A percentile compares a stretch with the other conserved stretches of the same genome.
These are phyloP conservation scores for Dryocosmus kuriphilus DNA, from an alignment of 2,888 invertebrate genomes.

Conservation along the genomic window DNA sequence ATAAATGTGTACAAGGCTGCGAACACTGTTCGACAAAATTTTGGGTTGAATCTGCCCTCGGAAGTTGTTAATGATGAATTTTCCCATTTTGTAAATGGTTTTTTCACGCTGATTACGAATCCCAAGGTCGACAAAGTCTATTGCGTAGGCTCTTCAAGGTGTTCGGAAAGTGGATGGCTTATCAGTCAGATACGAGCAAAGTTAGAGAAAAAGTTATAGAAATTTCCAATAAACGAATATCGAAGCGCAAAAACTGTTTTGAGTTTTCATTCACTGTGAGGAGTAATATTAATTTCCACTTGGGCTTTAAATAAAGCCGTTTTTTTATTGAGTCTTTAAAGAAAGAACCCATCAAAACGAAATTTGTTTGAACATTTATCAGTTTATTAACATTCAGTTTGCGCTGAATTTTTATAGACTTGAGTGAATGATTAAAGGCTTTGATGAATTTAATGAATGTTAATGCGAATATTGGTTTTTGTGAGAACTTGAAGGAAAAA, in stretches of 20 bases:
- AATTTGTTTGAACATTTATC: not conserved
- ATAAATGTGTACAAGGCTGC: constrained; percentile 7
- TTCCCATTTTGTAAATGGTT: constrained; percentile 29
- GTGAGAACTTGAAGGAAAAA: not conserved
- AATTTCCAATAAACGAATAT: not conserved
- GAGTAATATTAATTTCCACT: not conserved
- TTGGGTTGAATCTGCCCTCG: constrained; percentile 8
- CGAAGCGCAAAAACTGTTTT: not conserved
- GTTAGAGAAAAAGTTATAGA: not conserved
- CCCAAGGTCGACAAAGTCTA: constrained; percentile 37
- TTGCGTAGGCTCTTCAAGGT: not conserved
- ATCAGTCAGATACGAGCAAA: not conserved
- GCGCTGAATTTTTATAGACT: not conserved
- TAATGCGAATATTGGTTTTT: not conserved
- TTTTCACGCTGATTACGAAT: constrained; percentile 41
- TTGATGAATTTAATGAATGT: not conserved
- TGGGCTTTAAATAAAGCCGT: not conserved
- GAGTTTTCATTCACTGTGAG: not conserved
- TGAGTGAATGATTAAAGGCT: not conserved
- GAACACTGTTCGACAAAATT: constrained; percentile 38
- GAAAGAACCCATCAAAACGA: not conserved
- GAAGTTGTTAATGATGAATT: not conserved
- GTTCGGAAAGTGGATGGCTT: not conserved
- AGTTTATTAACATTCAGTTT: not conserved
- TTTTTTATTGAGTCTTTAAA: not conserved